These are phyloP conservation scores for Macrochelys suwanniensis DNA, from an alignment of 2,797 vertebrate species.

Conservation along the genomic window DNA sequence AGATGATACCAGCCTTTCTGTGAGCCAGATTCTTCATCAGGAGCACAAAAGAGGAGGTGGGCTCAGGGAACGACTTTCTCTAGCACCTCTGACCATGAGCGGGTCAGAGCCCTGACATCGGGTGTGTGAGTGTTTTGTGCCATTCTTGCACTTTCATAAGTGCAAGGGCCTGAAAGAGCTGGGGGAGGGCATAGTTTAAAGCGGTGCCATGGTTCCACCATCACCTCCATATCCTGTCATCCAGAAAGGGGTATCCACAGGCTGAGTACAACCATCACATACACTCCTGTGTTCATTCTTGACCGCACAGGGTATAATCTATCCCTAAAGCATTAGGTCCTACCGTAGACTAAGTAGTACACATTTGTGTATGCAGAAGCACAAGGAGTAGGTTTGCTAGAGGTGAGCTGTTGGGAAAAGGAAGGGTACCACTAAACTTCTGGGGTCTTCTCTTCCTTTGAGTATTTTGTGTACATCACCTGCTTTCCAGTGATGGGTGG, in stretches of 20 bases:
- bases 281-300: fast-evolving
- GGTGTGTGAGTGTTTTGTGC: neutral
- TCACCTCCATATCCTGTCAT: neutral
- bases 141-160: neutral
- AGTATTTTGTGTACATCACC: neutral
- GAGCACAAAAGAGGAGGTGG: neutral
- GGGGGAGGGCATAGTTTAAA: fast-evolving
- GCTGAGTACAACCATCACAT: neutral
- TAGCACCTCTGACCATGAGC: no score
- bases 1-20: neutral
- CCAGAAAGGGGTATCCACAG: neutral
- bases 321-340: neutral
- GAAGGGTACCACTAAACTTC: neutral
- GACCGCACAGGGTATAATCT: neutral
- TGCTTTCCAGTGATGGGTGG: neutral
- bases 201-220: fast-evolving
- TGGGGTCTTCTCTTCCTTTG: neutral
- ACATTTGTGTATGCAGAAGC: neutral
- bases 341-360: neutral
- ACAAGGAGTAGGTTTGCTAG: neutral
- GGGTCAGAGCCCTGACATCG: no score
- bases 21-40: fast-evolving
- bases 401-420: no score
- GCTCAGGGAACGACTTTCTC: neutral
- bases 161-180: neutral